These are phyloP conservation scores for Eleginops maclovinus DNA, from an alignment of 2,113 vertebrate genomes.

Conservation along the genomic window DNA sequence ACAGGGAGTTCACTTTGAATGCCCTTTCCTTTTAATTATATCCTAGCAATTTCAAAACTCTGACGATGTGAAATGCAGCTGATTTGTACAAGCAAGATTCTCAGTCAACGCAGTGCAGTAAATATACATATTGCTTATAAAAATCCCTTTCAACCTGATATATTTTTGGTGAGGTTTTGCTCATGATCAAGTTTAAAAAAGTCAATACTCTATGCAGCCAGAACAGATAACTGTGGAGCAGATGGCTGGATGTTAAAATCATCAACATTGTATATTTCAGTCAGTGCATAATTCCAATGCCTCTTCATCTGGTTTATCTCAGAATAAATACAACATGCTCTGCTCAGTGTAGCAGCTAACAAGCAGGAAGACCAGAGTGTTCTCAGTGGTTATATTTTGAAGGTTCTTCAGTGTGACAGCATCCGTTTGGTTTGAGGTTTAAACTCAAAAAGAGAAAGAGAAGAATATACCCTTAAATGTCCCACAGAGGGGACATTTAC, in stretches of 20 bases:
- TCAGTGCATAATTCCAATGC: slow-evolving; percentile 26
- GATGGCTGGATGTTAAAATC: background rate
- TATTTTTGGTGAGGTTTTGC: slow-evolving; percentile 34
- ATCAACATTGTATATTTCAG: slow-evolving; percentile 13
- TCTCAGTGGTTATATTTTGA: slow-evolving; percentile 60
- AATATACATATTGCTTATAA: slow-evolving; percentile 31
- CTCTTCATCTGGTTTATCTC: background rate
- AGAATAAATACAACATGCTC: slow-evolving; percentile 43
- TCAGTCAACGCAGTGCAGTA: slow-evolving; percentile 12
- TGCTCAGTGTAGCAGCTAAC: slow-evolving; percentile 55
- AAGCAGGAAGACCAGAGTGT: slow-evolving; percentile 57
- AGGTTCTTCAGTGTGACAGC: slow-evolving; percentile 46
- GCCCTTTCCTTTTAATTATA: slow-evolving; percentile 23
- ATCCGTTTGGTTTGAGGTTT: slow-evolving; percentile 46
- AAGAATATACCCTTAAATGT: too few species aligned
- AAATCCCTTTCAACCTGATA: slow-evolving; percentile 36
- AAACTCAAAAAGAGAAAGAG: too few species aligned
- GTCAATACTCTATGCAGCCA: background rate
- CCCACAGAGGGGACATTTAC: too few species aligned
- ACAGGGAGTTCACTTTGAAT: slow-evolving; percentile 27
- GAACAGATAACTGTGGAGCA: slow-evolving; percentile 1
- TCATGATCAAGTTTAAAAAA: slow-evolving; percentile 13
- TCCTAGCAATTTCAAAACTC: slow-evolving; percentile 39
- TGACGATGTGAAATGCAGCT: slow-evolving; percentile 48
- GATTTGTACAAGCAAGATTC: slow-evolving; percentile 34